Base-by-base conservation (phyloP, 2,888 invertebrate species). In the Sarcophaga caerulescens region DNA sequence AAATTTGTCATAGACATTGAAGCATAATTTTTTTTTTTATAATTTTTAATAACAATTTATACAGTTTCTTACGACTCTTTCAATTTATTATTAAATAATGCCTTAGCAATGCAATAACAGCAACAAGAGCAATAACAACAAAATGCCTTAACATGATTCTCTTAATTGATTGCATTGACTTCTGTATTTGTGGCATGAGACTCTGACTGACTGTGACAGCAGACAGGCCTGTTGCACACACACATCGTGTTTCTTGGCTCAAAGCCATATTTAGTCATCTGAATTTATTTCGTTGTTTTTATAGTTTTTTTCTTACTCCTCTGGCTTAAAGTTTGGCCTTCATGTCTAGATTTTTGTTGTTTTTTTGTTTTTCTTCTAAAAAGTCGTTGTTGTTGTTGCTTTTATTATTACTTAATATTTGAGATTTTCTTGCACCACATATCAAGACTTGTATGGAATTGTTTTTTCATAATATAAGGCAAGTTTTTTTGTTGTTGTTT, bases 101-200 rank as follows among this genome's bases (percentile, higher is more conserved):
- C 10, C 35, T 35, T 35, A 35, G 35, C 35, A 35, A 35, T 35
- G 35, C 35, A 35, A 68, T 35, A 66, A 69, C 62, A 52, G 35
- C 63, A 70, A 65, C 35, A n/a, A 1, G 11, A 74, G 44, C n/a
- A 63, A 14, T 35, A 59, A 11, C 68, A 75, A 5, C 66, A 60
- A n/a, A n/a, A 17, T n/a, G 63, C 17, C 66, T 35, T 35, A 84
- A 84, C 81, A 86, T 78, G 83, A 81, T 81, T 86, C 84, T 74
- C 65, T 75, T 84, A 86, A 84, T 86, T 86, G 86, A 84, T 86
- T 77, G 83, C 71, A 86, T 52, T 81, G 84, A 83, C 86, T 83
- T 78, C 86, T 86, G 86, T 84, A 52, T 70, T 69, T 74, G 74
- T 80, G 80, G 71, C 68, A 74, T 66, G 8, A 35, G 35, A 35